Conservation (phyloP, 2,113 vertebrate genomes). For the Hylia prasina region DNA sequence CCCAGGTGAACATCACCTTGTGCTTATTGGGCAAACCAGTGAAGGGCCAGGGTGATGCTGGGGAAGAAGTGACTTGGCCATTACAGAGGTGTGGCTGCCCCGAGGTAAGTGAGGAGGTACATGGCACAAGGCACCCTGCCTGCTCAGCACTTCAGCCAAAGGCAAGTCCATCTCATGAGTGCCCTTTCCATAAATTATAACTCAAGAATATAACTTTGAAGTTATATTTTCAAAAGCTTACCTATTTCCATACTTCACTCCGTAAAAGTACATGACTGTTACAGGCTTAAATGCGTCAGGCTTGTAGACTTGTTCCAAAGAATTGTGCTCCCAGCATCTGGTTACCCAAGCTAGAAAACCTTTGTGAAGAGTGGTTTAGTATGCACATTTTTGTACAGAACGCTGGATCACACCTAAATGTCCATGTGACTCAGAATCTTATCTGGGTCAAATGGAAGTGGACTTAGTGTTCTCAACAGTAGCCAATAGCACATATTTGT, state of each 20-base stretch:
- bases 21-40: neutral
- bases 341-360: neutral
- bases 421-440: neutral
- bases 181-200: neutral
- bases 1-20: neutral
- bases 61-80: neutral
- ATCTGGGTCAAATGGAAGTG: neutral
- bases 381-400: neutral
- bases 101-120: neutral
- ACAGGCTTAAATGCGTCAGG: neutral
- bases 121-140: rapidly evolving
- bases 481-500: neutral
- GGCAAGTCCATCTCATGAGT: neutral
- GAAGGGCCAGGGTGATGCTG: neutral
- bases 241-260: neutral
- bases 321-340: neutral
- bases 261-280: neutral
- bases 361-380: neutral
- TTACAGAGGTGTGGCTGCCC: neutral
- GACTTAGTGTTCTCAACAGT: neutral
- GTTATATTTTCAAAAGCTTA: neutral
- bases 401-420: neutral
- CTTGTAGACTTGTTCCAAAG: neutral
- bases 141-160: neutral
- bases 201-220: neutral